These are phyloP conservation scores for Drosophila macrospina DNA, from an alignment of 2,888 invertebrate species.

Conservation along the genomic window DNA sequence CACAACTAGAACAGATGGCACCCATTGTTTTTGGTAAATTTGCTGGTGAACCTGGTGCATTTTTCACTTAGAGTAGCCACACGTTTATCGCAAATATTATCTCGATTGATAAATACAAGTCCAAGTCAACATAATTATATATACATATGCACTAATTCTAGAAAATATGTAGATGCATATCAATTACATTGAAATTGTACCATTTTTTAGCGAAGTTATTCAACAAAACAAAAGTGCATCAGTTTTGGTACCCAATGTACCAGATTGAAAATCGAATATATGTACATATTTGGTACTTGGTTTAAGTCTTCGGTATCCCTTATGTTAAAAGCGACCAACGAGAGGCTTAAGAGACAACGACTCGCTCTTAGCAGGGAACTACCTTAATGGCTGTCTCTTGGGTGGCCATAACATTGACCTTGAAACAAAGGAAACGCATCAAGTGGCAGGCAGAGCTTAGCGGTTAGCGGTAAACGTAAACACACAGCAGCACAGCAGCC, in stretches of 20 bases:
- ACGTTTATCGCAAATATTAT: no score
- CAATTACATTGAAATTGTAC: no score
- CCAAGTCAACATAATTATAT: no score
- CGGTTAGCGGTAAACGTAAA: background rate
- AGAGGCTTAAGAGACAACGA: conserved; percentile 6
- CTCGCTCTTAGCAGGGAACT: conserved; percentile 1
- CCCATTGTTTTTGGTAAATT: background rate
- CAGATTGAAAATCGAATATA: no score
- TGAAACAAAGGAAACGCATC: conserved; percentile 55
- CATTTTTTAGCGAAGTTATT: background rate
- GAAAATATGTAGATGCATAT: no score
- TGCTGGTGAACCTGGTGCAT: no score
- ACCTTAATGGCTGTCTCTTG: conserved; percentile 7
- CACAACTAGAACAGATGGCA: background rate
- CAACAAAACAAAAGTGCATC: background rate
- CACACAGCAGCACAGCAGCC: no score
- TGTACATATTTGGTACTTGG: background rate
- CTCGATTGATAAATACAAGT: background rate
- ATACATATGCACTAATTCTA: no score
- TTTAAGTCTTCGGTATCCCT: background rate
- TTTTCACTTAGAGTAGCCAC: no score
- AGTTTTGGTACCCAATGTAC: background rate
- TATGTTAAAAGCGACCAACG: background rate
- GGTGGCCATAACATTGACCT: conserved; percentile 58
- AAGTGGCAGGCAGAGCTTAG: conserved; percentile 30